These are phyloP conservation scores for Lanius ludovicianus DNA, from an alignment of 2,113 vertebrate genomes.

Conservation along the genomic window DNA sequence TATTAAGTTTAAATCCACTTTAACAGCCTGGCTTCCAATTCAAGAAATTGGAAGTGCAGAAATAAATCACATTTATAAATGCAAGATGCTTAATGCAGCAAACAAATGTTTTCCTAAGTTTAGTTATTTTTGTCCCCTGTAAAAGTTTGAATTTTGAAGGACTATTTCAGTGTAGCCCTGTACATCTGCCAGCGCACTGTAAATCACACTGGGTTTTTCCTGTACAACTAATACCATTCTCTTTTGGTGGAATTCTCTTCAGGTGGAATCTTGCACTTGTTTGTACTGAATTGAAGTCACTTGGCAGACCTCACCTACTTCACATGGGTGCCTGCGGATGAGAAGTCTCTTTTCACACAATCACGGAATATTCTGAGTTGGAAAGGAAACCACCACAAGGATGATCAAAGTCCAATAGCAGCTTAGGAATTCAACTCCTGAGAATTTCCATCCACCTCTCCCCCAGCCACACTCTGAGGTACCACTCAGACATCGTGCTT, in stretches of 20 bases:
- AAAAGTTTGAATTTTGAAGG: not conserved
- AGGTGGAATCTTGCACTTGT: not conserved
- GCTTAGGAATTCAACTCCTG: not conserved
- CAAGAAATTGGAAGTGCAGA: not conserved
- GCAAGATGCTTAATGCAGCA: not conserved
- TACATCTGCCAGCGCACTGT: not conserved
- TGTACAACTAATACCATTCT: not conserved
- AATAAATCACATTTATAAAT: not conserved
- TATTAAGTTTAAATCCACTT: not conserved
- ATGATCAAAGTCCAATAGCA: not conserved
- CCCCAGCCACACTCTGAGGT: not conserved
- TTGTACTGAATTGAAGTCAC: not conserved
- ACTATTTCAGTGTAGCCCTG: not conserved
- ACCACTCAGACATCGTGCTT: rapidly evolving
- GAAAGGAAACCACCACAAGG: not conserved
- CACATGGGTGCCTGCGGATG: not conserved
- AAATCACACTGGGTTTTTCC: not conserved
- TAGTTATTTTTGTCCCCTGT: not conserved
- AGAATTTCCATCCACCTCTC: not conserved
- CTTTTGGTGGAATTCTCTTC: not conserved
- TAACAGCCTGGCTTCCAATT: not conserved
- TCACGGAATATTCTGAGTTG: not conserved
- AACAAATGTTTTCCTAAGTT: not conserved
- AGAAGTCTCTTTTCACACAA: not conserved
- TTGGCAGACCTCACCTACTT: not conserved